Conservation (phyloP, 1,140 invertebrate genomes). For the Ceratina calcarata region DNA sequence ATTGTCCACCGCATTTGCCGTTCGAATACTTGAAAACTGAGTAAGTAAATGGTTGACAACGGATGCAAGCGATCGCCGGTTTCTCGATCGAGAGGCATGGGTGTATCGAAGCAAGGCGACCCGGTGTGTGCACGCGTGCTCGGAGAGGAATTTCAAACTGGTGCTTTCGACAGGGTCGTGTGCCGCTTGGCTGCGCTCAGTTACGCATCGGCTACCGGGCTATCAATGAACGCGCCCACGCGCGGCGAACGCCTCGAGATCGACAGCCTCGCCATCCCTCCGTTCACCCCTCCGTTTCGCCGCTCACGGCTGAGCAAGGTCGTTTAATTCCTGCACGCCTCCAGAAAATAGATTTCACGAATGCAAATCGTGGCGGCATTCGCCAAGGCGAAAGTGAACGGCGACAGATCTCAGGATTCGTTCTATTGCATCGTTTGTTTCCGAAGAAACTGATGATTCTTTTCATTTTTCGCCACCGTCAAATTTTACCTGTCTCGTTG, state of each 20-base stretch:
- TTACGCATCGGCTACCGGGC: slow-evolving; percentile 64
- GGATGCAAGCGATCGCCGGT: not conserved
- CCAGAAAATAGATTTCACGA: slow-evolving; percentile 59
- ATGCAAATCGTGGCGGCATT: slow-evolving; percentile 40
- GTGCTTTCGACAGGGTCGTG: slow-evolving; percentile 36
- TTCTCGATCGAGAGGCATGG: not conserved
- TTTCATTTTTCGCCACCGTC: slow-evolving; percentile 11
- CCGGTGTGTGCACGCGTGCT: not conserved
- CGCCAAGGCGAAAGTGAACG: slow-evolving; percentile 41
- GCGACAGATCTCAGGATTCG: not conserved
- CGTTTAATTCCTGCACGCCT: slow-evolving; percentile 62
- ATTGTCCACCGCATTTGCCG: no score
- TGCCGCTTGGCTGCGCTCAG: slow-evolving; percentile 47
- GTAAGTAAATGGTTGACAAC: not conserved
- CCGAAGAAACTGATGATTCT: not conserved
- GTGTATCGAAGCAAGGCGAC: slow-evolving; percentile 21
- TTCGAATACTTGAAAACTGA: no score
- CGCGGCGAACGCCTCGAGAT: slow-evolving; percentile 47
- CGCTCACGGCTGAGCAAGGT: slow-evolving; percentile 51
- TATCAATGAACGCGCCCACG: slow-evolving; percentile 70
- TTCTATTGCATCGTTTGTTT: not conserved
- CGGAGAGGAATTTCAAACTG: slow-evolving; percentile 17
- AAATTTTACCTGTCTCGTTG: not conserved
- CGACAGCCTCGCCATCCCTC: slow-evolving; percentile 49
- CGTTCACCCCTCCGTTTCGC: slow-evolving; percentile 29